phyloP scores from a whole-genome alignment of 1,140 invertebrate genomes.

The Proales similis region DNA sequence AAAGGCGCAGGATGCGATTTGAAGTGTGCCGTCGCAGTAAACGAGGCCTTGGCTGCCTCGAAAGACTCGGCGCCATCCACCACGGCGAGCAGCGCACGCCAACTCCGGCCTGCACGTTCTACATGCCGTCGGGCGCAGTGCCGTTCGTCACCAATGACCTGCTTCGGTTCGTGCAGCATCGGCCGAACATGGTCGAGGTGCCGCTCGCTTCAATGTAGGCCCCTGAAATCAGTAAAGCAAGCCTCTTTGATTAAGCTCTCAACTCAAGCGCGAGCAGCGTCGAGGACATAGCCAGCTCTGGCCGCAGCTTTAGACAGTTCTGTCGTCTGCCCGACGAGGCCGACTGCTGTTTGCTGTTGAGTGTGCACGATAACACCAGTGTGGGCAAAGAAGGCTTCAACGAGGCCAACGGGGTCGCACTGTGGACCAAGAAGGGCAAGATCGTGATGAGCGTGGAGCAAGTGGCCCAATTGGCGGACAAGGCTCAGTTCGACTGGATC shows the following conservation, averaged over 20 bases:
- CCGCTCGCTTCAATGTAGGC: constrained; percentile 17
- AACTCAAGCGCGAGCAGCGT: too few relatives aligned
- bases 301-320: too few relatives aligned
- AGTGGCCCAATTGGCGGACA: constrained; percentile 13
- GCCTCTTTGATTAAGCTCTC: too few relatives aligned
- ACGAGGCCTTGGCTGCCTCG: constrained; percentile 36
- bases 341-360: too few relatives aligned
- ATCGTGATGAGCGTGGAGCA: not conserved
- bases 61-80: constrained; percentile 2
- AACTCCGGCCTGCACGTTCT: constrained; percentile 23
- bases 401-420: constrained; percentile 27
- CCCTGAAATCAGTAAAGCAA: not conserved
- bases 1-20: constrained; percentile 30
- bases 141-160: constrained; percentile 34
- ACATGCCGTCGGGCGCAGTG: constrained; percentile 28
- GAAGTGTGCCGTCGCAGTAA: constrained; percentile 31
- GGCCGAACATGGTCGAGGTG: constrained; percentile 11
- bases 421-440: constrained; percentile 34
- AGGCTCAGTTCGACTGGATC: constrained; percentile 22
- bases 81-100: not conserved
- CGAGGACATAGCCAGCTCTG: too few relatives aligned
- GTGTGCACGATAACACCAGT: constrained; percentile 28
- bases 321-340: too few relatives aligned
- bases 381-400: not conserved
- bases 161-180: not conserved